Evolutionary conservation across 2,797 vertebrate genomes (phyloP).

Genomic region (Delichon dasypus): DNA sequence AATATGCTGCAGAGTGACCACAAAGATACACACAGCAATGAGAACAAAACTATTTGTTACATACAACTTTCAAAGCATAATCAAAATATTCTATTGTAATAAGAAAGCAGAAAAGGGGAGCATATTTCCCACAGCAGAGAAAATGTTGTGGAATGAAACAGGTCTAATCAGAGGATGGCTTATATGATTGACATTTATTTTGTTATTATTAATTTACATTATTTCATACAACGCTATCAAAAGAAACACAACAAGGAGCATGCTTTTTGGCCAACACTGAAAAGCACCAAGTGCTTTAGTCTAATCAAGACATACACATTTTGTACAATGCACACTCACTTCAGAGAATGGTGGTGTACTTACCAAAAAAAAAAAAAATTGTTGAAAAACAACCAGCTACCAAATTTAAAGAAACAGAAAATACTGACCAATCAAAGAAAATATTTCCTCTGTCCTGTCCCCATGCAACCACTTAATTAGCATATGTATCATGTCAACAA

Average conservation of each 20-base stretch:
- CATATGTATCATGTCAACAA: not conserved
- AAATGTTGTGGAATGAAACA: not conserved
- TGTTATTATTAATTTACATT: not conserved
- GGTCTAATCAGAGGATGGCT: not conserved
- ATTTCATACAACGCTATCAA: not conserved
- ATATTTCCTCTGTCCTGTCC: not conserved
- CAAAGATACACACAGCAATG: not conserved
- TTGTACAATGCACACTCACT: not conserved
- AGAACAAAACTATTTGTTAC: not conserved
- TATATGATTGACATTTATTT: not conserved
- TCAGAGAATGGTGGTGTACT: not conserved
- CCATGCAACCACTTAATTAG: not conserved
- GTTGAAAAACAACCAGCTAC: not conserved
- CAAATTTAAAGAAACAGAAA: not conserved
- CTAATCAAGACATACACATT: not conserved
- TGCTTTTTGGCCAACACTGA: not conserved
- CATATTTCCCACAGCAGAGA: not conserved
- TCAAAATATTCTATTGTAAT: not conserved
- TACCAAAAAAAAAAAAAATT: not conserved
- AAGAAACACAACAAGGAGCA: not conserved
- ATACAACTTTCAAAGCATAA: not conserved
- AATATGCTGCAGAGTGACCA: not conserved
- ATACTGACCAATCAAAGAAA: not conserved
- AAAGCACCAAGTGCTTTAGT: not conserved
- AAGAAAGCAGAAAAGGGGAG: not conserved